These are phyloP conservation scores for Mylabris sibirica DNA, from an alignment of 2,888 invertebrate genomes.

Conservation along the genomic window DNA sequence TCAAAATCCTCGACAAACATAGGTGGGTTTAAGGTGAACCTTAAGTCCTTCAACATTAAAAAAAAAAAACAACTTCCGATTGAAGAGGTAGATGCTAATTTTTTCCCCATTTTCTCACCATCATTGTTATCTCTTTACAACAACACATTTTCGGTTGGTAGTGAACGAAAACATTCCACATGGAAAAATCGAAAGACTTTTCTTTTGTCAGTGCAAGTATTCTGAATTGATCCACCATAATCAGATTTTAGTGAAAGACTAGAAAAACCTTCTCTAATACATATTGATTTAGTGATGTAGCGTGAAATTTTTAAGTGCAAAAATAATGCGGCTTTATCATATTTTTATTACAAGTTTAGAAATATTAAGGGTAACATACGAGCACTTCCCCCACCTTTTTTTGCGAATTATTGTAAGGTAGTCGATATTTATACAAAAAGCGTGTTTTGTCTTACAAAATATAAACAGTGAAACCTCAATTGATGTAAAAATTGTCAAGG, in stretches of 20 bases:
- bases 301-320: slow-evolving; percentile 18
- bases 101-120: too few species aligned
- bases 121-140: too few species aligned
- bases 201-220: background rate
- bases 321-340: background rate
- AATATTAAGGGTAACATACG: too few species aligned
- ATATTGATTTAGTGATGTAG: background rate
- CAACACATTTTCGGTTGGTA: background rate
- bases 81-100: too few species aligned
- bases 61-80: background rate
- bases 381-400: too few species aligned
- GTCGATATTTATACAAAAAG: too few species aligned
- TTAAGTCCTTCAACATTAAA: background rate
- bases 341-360: background rate
- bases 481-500: too few species aligned
- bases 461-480: too few species aligned
- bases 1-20: background rate
- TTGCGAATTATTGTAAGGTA: too few species aligned
- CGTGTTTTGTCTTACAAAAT: too few species aligned
- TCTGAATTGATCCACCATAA: too few species aligned
- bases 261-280: background rate
- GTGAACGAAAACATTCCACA: background rate
- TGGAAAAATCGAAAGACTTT: background rate
- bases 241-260: slow-evolving; percentile 11
- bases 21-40: background rate